These are phyloP conservation scores for Melanotaenia parkinsoni DNA, from an alignment of 2,797 vertebrate genomes.

Conservation along the genomic window DNA sequence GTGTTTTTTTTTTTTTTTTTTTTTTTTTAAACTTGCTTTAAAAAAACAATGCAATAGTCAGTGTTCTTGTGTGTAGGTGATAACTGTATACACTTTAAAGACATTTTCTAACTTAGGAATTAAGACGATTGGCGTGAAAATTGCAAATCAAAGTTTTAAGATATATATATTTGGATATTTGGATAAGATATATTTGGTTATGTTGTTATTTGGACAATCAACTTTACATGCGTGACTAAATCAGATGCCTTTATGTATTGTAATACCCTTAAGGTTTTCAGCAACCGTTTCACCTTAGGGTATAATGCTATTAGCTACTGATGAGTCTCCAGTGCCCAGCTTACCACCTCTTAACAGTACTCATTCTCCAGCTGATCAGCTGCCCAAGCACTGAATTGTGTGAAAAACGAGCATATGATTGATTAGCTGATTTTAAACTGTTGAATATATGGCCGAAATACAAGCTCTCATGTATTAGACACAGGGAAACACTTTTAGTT, in stretches of 20 bases:
- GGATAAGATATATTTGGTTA: not conserved
- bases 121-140: not conserved
- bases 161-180: no score
- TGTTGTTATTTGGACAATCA: no score
- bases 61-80: not conserved
- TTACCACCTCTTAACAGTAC: conserved; percentile 31
- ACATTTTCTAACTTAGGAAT: not conserved
- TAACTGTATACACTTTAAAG: no score
- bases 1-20: conserved; percentile 6
- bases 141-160: not conserved
- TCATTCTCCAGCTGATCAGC: conserved; percentile 34
- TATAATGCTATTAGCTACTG: conserved; percentile 63
- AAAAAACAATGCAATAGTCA: no score
- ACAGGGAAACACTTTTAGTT: no score
- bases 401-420: conserved; percentile 11
- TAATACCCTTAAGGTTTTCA: conserved; percentile 45
- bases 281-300: conserved; percentile 53
- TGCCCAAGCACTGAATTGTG: conserved; percentile 26
- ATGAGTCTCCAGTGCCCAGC: conserved; percentile 35
- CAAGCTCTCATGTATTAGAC: not conserved
- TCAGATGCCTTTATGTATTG: conserved; percentile 5
- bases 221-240: not conserved
- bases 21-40: no score
- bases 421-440: conserved; percentile 17
- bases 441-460: not conserved